Percentiles rank a stretch among this genome's conserved stretches.
Conservation (phyloP, 2,113 vertebrate genomes). For the Lampris incognitus region DNA sequence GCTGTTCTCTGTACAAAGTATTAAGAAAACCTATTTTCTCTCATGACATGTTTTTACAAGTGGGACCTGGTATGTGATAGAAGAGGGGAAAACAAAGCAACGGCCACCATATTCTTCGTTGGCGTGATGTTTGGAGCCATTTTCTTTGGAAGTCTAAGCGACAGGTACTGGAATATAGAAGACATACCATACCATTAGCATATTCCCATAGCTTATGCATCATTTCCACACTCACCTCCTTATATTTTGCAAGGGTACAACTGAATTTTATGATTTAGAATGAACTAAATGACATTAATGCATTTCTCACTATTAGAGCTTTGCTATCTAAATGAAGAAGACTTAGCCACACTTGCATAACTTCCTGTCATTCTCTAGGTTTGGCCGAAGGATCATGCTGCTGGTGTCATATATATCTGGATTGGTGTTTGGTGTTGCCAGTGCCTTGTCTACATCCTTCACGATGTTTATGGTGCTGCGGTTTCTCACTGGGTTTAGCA, state of each 20-base stretch:
- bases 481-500: conserved; percentile 81
- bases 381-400: conserved; percentile 76
- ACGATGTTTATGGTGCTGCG: conserved; percentile 78
- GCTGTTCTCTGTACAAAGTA: no score
- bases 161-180: conserved; percentile 77
- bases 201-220: no score
- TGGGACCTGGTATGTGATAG: conserved; percentile 89
- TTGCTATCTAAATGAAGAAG: background rate
- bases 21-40: background rate
- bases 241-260: no score
- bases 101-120: conserved; percentile 86
- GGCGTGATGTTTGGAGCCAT: conserved; percentile 86
- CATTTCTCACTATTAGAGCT: no score
- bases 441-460: conserved; percentile 77
- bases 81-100: conserved; percentile 82
- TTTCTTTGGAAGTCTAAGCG: conserved; percentile 85
- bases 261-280: no score
- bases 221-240: no score
- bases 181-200: background rate
- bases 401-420: conserved; percentile 72
- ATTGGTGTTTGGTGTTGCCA: conserved; percentile 72
- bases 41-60: conserved; percentile 60
- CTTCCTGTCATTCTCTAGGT: conserved; percentile 55
- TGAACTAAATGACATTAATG: no score
- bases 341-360: background rate